Conservation (phyloP, 2,797 vertebrate genomes). For the Sparidentex hasta region DNA sequence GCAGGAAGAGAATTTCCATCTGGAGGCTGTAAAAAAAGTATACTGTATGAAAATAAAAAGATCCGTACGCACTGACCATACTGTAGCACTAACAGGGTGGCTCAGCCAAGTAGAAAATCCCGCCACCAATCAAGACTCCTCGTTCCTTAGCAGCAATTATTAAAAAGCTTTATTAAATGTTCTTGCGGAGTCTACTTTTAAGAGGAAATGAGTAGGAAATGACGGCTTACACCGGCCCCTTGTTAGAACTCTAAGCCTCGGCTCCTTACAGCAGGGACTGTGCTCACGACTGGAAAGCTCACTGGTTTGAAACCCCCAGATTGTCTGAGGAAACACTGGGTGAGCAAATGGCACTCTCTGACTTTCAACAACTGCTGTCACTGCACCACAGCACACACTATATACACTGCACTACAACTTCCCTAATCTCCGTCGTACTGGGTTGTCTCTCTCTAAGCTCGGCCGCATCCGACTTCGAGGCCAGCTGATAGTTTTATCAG, state of each 20-base stretch:
- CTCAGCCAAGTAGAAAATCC: constrained; percentile 31
- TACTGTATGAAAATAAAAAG: constrained; percentile 1
- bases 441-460: constrained; percentile 5
- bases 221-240: constrained; percentile 32
- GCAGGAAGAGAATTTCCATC: constrained; percentile 12
- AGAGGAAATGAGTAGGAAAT: constrained; percentile 42
- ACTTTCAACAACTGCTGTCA: constrained; percentile 40
- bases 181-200: constrained; percentile 29
- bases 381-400: constrained; percentile 24
- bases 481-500: constrained; percentile 12
- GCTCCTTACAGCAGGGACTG: constrained; percentile 38
- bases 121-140: neutral
- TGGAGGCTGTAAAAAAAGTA: constrained; percentile 16
- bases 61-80: constrained; percentile 24
- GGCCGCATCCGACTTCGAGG: neutral
- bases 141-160: constrained; percentile 34
- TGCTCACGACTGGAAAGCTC: constrained; percentile 50
- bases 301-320: constrained; percentile 54
- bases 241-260: constrained; percentile 24
- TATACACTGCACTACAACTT: constrained; percentile 33
- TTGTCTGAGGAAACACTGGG: constrained; percentile 31
- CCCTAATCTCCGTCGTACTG: neutral
- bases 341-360: constrained; percentile 41
- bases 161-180: constrained; percentile 53
- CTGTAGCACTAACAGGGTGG: neutral